Evolutionary conservation across 2,113 vertebrate species (phyloP).

Genomic region (Brienomyrus brachyistius): DNA sequence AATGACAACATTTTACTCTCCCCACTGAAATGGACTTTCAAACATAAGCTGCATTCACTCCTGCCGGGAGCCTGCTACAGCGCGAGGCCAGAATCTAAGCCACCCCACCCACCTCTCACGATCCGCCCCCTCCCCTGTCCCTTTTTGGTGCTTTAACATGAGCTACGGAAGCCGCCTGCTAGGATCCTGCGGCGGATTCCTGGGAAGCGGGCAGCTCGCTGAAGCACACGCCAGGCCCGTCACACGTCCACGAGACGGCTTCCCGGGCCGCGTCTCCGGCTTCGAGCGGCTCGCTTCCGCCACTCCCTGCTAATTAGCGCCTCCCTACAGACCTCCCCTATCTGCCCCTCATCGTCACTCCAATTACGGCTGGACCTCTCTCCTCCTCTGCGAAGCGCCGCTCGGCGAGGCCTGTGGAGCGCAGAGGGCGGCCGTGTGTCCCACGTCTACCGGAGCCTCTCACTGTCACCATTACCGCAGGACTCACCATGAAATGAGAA

Average conservation of each 20-base stretch:
- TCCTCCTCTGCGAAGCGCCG: slow-evolving; percentile 23
- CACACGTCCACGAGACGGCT: slow-evolving; percentile 33
- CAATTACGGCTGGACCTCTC: slow-evolving; percentile 39
- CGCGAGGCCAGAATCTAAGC: no score
- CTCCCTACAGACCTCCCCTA: slow-evolving; percentile 25
- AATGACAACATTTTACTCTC: background rate
- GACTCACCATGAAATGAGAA: slow-evolving; percentile 31
- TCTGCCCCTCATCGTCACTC: slow-evolving; percentile 19
- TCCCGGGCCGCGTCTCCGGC: slow-evolving; percentile 2
- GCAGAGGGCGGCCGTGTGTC: background rate
- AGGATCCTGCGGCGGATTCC: background rate
- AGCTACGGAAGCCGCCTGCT: background rate
- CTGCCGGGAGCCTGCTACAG: background rate
- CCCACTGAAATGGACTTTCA: background rate
- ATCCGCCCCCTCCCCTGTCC: background rate
- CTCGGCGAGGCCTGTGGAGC: background rate
- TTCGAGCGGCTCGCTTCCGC: slow-evolving; percentile 22
- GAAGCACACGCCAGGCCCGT: background rate
- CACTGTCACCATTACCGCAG: slow-evolving; percentile 39
- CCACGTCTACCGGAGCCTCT: slow-evolving; percentile 20
- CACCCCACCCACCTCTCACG: background rate
- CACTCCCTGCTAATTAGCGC: slow-evolving; percentile 41
- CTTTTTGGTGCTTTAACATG: background rate
- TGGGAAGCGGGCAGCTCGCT: background rate
- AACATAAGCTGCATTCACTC: background rate